phyloP scores from a whole-genome alignment of 2,113 vertebrate genomes.

The Pseudorasbora parva region DNA sequence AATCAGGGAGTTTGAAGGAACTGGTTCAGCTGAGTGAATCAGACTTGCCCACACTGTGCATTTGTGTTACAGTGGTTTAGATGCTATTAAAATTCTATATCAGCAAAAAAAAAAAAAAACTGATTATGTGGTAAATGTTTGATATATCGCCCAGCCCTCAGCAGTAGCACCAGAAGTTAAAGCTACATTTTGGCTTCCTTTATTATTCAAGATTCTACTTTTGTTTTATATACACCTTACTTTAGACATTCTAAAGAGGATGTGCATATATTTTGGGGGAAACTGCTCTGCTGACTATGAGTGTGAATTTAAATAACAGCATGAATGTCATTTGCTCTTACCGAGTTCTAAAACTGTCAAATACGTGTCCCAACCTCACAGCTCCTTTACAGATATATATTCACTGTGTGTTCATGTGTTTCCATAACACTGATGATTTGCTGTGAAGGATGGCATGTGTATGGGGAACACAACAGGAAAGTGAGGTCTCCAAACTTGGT shows the following conservation, averaged over 20 bases:
- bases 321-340: constrained; percentile 64
- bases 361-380: not conserved
- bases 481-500: not conserved
- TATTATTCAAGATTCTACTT: not conserved
- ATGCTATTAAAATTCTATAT: not conserved
- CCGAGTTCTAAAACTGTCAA: not conserved
- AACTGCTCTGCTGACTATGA: constrained; percentile 50
- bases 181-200: not conserved
- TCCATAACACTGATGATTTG: constrained; percentile 1
- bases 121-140: not conserved
- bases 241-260: not conserved
- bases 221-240: not conserved
- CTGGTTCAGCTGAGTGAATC: not conserved
- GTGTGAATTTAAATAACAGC: constrained; percentile 63
- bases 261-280: constrained; percentile 26
- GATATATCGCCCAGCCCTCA: not conserved
- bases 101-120: not conserved
- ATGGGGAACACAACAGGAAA: constrained; percentile 9
- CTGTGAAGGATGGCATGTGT: constrained; percentile 8
- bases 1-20: not conserved
- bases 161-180: not conserved
- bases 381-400: constrained; percentile 10
- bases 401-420: constrained; percentile 33
- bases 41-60: not conserved
- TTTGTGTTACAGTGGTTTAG: not conserved